phyloP scores from a whole-genome alignment of 2,888 invertebrate species.

The Siphlonurus alternatus region DNA sequence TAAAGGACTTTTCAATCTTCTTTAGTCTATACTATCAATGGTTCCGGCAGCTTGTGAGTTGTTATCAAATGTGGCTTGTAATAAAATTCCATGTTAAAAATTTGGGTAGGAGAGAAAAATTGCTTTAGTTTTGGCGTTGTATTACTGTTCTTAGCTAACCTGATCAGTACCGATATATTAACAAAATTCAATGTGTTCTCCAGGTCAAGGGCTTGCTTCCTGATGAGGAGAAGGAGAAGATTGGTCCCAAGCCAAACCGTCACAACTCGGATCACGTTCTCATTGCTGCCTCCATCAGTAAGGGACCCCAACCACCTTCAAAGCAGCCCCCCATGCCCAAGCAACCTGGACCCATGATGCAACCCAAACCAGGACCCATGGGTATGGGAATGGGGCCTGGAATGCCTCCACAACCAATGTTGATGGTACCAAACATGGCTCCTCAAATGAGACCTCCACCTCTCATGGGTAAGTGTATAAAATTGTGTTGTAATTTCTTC shows the following conservation, averaged over 20 bases:
- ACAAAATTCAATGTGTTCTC: too few relatives aligned
- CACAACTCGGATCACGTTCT: constrained; percentile 20
- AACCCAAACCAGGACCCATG: not conserved
- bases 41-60: too few relatives aligned
- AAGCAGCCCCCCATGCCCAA: constrained; percentile 26
- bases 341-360: constrained; percentile 14
- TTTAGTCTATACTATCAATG: too few relatives aligned
- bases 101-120: too few relatives aligned
- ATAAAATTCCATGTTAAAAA: too few relatives aligned
- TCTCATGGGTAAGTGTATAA: not conserved
- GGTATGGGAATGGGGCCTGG: not conserved
- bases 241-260: constrained; percentile 63
- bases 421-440: not conserved
- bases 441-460: not conserved
- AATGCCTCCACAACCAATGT: not conserved
- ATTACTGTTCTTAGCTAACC: too few relatives aligned
- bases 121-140: too few relatives aligned
- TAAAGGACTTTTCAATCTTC: too few relatives aligned
- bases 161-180: too few relatives aligned
- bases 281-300: constrained; percentile 24
- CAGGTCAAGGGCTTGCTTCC: constrained; percentile 65
- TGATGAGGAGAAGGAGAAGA: constrained; percentile 93
- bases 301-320: constrained; percentile 24
- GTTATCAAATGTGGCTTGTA: too few relatives aligned
- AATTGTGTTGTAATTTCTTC: too few relatives aligned